phyloP scores from a whole-genome alignment of 2,888 invertebrate genomes.

The Amaurobius ferox region DNA sequence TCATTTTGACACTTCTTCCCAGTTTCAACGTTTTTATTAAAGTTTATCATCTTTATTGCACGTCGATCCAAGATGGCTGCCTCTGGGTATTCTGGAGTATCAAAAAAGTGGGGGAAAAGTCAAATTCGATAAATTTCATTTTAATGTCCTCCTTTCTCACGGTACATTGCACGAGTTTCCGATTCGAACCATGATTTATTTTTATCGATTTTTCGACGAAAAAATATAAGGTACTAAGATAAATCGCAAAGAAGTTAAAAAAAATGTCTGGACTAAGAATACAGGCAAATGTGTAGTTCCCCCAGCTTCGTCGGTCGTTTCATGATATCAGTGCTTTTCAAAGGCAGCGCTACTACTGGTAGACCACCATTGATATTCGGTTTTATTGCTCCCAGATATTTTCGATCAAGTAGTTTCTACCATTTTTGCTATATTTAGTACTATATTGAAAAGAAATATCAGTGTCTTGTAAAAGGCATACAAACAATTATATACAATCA shows the following conservation, averaged over 20 bases:
- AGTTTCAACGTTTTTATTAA: slow-evolving; percentile 68
- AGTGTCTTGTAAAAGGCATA: too few species aligned
- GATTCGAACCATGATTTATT: slow-evolving; percentile 67
- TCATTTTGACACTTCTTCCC: slow-evolving; percentile 56
- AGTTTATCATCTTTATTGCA: slow-evolving; percentile 66
- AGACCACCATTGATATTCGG: slow-evolving; percentile 32
- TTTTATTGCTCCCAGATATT: slow-evolving; percentile 30
- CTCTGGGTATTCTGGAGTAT: slow-evolving; percentile 42
- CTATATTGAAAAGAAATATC: too few species aligned
- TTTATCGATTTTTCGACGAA: slow-evolving; percentile 64
- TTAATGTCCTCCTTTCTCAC: slow-evolving; percentile 68
- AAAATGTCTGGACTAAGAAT: slow-evolving; percentile 27
- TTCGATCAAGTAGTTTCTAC: not conserved
- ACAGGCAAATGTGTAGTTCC: slow-evolving; percentile 26
- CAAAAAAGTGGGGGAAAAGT: slow-evolving; percentile 31
- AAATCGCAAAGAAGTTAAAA: slow-evolving; percentile 10
- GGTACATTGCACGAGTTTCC: slow-evolving; percentile 68
- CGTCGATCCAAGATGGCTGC: slow-evolving; percentile 54
- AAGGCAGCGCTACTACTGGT: slow-evolving; percentile 19
- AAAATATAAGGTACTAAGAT: slow-evolving; percentile 36
- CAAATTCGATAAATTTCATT: slow-evolving; percentile 71
- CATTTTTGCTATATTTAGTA: not conserved
- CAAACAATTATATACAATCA: too few species aligned
- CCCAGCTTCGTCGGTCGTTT: slow-evolving; percentile 45
- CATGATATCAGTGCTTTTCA: slow-evolving; percentile 44